Evolutionary conservation across 1,140 invertebrate genomes (phyloP), one percentile per base, ranked within the genome.

Genomic region (Thaumatotibia leucotreta): DNA sequence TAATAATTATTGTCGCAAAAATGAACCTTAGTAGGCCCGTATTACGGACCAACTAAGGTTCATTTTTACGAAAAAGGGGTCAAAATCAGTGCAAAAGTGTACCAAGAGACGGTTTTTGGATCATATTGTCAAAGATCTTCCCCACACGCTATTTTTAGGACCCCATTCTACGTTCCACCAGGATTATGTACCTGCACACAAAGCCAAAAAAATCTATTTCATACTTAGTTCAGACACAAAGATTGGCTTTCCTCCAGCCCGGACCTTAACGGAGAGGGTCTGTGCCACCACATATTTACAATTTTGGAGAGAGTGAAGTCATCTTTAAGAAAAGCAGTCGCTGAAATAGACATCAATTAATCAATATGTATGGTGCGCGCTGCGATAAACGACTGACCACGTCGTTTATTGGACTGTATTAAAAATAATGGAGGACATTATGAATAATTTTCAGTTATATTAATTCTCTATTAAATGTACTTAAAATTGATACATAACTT

Each of bases 381-480:
- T 64, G 65, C 65, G 20, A 63, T 73, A 10, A 54, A 73, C 29
- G 68, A 67, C 61, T 73, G 71, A 62, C 68, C 71, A 5, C 32
- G 45, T 8, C 32, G 63, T 23, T 70, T 66, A 24, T 63, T 10
- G 35, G 39, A 23, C 9, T 69, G 35, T 69, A 35, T 69, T 22
- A 10, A 69, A 65, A 62, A 50, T 32, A 3, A 27, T 4, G 54
- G 29, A 14, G 63, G 39, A 23, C 63, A 65, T 65, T 69, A 65
- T 64, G 24, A 64, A 64, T 64, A 64, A 45, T 10, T 49, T 61
- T 9, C 14, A 23, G 27, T 29, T 29, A 29, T 29, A 29, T 29
- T 29, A 29, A 29, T 29, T 29, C 27, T 29, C 27, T 29, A 29
- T 29, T 29, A 29, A 29, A 29, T 29, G 6, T 29, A 29, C 27